Base-by-base conservation (phyloP, 2,113 vertebrate species). In the Psittacula cyanocephala region DNA sequence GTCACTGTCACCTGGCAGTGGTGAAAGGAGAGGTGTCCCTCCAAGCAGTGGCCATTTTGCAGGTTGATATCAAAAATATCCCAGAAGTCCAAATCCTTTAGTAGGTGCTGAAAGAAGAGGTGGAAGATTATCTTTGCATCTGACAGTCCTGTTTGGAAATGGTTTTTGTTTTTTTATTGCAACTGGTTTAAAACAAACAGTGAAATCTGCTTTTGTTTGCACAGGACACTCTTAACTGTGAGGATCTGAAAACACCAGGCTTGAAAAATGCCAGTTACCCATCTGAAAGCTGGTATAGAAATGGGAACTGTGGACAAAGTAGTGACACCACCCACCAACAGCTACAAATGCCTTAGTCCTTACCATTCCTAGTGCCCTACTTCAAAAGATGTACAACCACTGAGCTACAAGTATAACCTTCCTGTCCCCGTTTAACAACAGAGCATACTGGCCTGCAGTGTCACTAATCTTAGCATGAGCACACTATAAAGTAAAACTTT, bases 71-170 rank as follows among this genome's bases (percentile, higher is more conserved):
- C 96, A 95, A 35, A 97, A 97, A 31, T 70, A 92, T 15, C 88
- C 84, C 25, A 96, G 57, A n/a, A 96, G 94, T 57, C 89, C 81
- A n/a, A 98, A 95, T 31, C 93, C 93, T 95, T 97, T 60, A 64
- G 88, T 39, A 74, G 94, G 20, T 97, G 91, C 96, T 35, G 97
- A 97, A 60, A 98, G 95, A 72, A 98, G 96, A 7, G 97, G 96
- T n/a, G 88, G 95, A 4, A 98, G 97, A 86, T 98, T 98, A 59
- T 92, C 91, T 98, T 98, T 43, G 95, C 96, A 47, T 97, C 96
- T 25, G 95, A 94, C 20, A 94, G 77, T 96, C 69, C 91, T 96
- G 53, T 79, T 78, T 79, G 24, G 81, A 93, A 88, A 25, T 4
- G 35, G 4, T 5, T 64, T 55, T 71, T 60, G 20, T 4, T 17